These are phyloP conservation scores for Diachasmimorpha longicaudata DNA, from an alignment of 1,140 invertebrate species.

Conservation along the genomic window DNA sequence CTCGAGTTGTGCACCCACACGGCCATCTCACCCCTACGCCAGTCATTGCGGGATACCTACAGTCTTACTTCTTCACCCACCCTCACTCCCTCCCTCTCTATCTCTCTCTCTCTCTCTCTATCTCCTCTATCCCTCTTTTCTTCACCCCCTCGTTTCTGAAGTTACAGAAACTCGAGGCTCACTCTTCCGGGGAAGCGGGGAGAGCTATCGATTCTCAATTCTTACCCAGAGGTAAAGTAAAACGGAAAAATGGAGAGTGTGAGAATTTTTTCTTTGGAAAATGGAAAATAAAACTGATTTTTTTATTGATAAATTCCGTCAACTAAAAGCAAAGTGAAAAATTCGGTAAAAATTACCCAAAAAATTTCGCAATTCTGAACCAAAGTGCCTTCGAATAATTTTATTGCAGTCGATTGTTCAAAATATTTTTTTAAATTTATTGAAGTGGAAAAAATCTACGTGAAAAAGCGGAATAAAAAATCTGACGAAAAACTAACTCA, in stretches of 20 bases:
- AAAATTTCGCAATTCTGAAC: too few relatives aligned
- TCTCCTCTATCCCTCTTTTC: background rate
- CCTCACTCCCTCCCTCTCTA: background rate
- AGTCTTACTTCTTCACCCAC: conserved; percentile 11
- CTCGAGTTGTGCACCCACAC: conserved; percentile 13
- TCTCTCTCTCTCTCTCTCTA: background rate
- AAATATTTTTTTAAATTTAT: too few relatives aligned
- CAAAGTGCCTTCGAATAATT: too few relatives aligned
- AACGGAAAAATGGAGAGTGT: conserved; percentile 40
- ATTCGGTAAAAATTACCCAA: too few relatives aligned
- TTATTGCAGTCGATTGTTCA: too few relatives aligned
- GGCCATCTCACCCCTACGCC: background rate
- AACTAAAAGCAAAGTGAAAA: too few relatives aligned
- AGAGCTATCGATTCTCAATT: conserved; percentile 39
- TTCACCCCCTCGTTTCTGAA: conserved; percentile 9
- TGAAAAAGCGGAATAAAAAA: too few relatives aligned
- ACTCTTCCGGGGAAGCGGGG: background rate
- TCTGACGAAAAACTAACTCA: too few relatives aligned
- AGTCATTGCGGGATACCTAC: conserved; percentile 9
- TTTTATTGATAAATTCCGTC: conserved; percentile 5
- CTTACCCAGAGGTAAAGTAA: conserved; percentile 19
- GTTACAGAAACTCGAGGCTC: conserved; percentile 33
- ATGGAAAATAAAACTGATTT: background rate
- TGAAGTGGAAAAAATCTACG: too few relatives aligned
- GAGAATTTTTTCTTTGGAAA: conserved; percentile 31